Evolutionary conservation across 1,140 invertebrate genomes (phyloP).

Genomic region (Sweltsa coloradensis): DNA sequence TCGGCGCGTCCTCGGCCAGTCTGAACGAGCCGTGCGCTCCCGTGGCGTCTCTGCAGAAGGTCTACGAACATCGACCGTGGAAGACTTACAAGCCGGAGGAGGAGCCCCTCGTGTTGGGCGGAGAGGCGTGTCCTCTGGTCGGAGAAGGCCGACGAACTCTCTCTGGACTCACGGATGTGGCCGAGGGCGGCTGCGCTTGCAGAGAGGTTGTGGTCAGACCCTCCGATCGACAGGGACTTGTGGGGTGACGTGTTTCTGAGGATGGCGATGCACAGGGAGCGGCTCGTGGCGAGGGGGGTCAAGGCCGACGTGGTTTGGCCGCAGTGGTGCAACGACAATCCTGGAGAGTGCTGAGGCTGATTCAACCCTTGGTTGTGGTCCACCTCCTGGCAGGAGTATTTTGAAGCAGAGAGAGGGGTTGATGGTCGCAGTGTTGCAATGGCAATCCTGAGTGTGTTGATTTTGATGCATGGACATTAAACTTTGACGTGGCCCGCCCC

Average conservation of each 20-base stretch:
- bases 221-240: constrained; percentile 19
- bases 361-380: too few species aligned
- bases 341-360: constrained; percentile 55
- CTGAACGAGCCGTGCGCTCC: constrained; percentile 62
- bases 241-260: background rate
- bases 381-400: too few species aligned
- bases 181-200: constrained; percentile 65
- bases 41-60: constrained; percentile 69
- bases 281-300: constrained; percentile 45
- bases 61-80: constrained; percentile 72
- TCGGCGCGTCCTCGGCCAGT: constrained; percentile 60
- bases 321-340: constrained; percentile 59
- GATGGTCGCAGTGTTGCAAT: too few species aligned
- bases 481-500: too few species aligned
- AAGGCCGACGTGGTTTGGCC: constrained; percentile 58
- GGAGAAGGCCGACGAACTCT: constrained; percentile 45
- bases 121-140: constrained; percentile 59
- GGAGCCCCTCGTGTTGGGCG: constrained; percentile 39
- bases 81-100: constrained; percentile 25
- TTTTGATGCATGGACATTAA: too few species aligned
- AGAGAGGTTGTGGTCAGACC: constrained; percentile 67
- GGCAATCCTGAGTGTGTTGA: too few species aligned
- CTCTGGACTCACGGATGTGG: constrained; percentile 57
- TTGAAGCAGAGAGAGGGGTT: too few species aligned
- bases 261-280: constrained; percentile 46